Conservation (phyloP, 1,140 invertebrate species). For the Pemphigus obesinymphae region DNA sequence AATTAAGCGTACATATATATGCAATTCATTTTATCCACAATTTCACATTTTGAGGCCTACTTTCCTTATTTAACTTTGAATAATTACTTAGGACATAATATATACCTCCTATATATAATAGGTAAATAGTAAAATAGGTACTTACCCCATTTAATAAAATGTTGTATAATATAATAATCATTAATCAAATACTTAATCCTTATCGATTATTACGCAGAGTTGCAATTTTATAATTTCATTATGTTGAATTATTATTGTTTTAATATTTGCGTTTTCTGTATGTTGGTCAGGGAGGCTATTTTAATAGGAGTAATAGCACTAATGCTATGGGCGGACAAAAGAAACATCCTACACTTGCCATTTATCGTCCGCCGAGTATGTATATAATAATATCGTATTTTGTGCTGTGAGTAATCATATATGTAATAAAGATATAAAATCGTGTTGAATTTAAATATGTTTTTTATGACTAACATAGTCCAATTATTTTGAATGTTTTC, state of each 20-base stretch:
- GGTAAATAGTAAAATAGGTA: too few species aligned
- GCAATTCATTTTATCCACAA: too few species aligned
- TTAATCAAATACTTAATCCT: too few species aligned
- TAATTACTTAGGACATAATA: too few species aligned
- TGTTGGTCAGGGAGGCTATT: slow-evolving; percentile 2
- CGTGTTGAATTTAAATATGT: neutral
- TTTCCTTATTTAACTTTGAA: too few species aligned
- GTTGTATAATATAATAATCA: too few species aligned
- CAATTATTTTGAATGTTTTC: neutral
- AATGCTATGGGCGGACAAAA: slow-evolving; percentile 4
- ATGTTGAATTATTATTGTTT: neutral
- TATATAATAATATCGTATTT: slow-evolving; percentile 40
- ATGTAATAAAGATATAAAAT: neutral
- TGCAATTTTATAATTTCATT: neutral
- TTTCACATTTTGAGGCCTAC: too few species aligned
- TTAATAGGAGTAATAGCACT: neutral
- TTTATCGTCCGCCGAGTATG: slow-evolving; percentile 80
- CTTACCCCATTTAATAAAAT: too few species aligned
- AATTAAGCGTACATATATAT: too few species aligned
- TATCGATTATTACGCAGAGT: neutral
- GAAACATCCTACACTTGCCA: slow-evolving; percentile 70
- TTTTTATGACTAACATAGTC: neutral
- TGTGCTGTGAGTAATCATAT: neutral
- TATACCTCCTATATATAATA: too few species aligned
- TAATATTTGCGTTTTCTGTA: neutral